Evolutionary conservation across 2,797 vertebrate genomes (phyloP), one percentile per base, ranked within the genome.

Genomic region (Capromys pilorides): DNA sequence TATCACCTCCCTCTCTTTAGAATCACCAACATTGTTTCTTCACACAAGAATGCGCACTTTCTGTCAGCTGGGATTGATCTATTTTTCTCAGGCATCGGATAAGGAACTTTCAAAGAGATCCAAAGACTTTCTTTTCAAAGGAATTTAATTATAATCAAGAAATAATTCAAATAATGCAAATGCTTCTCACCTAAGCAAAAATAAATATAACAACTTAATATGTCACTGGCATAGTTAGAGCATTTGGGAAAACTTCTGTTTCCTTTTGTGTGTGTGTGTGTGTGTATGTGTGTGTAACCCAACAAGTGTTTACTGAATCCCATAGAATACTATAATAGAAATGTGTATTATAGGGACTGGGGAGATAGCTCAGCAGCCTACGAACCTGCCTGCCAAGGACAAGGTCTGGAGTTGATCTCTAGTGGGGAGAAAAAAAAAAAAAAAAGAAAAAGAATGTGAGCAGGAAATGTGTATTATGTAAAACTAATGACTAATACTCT

Each of bases 21-120:
- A 84, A 66, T 45, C 45, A 39, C 5, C 36, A 59, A 49, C 6
- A 9, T 78, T 54, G 19, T 51, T 24, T 59, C 39, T 45, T 88
- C 69, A 67, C 7, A 41, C 0, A 5, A 41, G 5, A 62, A 89
- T 6, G 49, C 8, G 28, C 8, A 22, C 41, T 62, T 88, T 36
- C 49, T 75, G 24, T 62, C 36, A 82, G 0, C 1, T 71, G 26
- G 8, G 36, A 73, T 26, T 77, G 24, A 85, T 77, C 57, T 86
- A 67, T 57, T 61, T 49, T 31, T 88, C 31, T 41, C 62, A 36
- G 61, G 45, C 3, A 18, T 80, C 45, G 28, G 12, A 36, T 8
- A 73, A 39, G 26, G 84, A 92, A 88, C 33, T 82, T n/a, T 92
- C 69, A 69, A 79, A 93, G 26, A 79, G 16, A 81, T 19, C 45